phyloP scores from a whole-genome alignment of 2,113 vertebrate genomes.

The Pontoporia blainvillei region DNA sequence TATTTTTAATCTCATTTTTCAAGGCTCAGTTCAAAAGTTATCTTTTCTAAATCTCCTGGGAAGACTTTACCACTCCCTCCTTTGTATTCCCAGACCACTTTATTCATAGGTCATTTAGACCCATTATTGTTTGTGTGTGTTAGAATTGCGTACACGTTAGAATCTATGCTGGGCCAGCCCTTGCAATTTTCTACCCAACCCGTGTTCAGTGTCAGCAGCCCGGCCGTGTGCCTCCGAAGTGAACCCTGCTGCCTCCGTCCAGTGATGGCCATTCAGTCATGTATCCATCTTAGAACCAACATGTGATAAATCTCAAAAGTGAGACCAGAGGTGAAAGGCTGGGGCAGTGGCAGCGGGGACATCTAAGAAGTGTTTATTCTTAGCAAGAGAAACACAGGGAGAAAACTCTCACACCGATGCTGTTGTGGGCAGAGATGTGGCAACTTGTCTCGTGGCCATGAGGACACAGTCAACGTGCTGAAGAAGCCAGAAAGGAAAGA shows the following conservation, averaged over 20 bases:
- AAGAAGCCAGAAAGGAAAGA: neutral
- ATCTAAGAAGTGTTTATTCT: too few relatives aligned
- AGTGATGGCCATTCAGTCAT: too few relatives aligned
- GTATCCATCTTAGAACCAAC: accelerated
- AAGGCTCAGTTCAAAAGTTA: neutral
- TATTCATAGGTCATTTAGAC: neutral
- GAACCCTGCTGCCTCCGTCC: neutral
- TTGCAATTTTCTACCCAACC: neutral
- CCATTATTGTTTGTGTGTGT: neutral
- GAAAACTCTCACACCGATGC: neutral
- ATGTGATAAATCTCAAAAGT: neutral
- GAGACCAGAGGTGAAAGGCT: neutral
- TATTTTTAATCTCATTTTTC: neutral
- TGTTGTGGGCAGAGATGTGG: neutral
- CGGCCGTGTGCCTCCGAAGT: accelerated
- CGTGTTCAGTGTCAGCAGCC: neutral
- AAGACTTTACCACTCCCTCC: neutral
- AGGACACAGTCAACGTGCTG: neutral
- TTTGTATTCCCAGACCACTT: neutral
- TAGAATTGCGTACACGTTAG: neutral
- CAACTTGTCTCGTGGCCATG: neutral
- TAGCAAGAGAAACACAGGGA: neutral
- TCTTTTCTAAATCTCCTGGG: neutral
- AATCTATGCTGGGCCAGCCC: neutral
- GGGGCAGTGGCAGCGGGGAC: accelerated